Evolutionary conservation across 2,888 invertebrate genomes (phyloP).

Genomic region (Spodoptera exigua): DNA sequence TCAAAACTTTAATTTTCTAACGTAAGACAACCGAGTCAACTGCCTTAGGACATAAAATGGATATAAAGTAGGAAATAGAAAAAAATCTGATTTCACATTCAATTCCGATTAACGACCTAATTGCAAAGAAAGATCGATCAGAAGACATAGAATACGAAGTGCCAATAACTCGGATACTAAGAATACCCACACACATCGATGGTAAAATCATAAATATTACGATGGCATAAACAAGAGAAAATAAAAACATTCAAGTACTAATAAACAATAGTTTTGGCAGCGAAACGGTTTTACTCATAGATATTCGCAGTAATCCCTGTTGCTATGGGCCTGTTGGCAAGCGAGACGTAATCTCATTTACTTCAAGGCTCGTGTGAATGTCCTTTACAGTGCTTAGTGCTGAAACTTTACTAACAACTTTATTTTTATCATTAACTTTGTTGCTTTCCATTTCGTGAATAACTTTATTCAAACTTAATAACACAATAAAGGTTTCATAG

Average conservation of each 20-base stretch:
- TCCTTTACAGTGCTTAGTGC: not conserved
- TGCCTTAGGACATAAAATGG: no score
- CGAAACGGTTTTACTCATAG: conserved; percentile 15
- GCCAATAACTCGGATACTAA: conserved; percentile 18
- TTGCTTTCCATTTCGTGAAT: not conserved
- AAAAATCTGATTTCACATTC: no score
- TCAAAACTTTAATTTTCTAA: no score
- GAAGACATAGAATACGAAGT: not conserved
- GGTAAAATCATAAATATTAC: conserved; percentile 33
- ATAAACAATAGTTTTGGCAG: conserved; percentile 40
- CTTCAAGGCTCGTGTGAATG: conserved; percentile 16
- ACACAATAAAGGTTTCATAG: not conserved
- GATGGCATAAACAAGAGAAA: conserved; percentile 30
- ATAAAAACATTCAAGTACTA: conserved; percentile 25
- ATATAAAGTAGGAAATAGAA: no score
- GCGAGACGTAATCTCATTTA: conserved; percentile 17
- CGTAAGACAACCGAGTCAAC: no score
- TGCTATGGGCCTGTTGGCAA: conserved; percentile 29
- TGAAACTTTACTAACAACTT: not conserved
- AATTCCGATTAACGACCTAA: no score
- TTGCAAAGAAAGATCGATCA: no score
- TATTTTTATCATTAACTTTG: not conserved
- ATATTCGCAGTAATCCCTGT: conserved; percentile 17
- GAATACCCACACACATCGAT: conserved; percentile 19
- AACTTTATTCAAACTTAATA: not conserved